Evolutionary conservation across 2,797 vertebrate species (phyloP).

Genomic region (Bryconaethiops microstoma): DNA sequence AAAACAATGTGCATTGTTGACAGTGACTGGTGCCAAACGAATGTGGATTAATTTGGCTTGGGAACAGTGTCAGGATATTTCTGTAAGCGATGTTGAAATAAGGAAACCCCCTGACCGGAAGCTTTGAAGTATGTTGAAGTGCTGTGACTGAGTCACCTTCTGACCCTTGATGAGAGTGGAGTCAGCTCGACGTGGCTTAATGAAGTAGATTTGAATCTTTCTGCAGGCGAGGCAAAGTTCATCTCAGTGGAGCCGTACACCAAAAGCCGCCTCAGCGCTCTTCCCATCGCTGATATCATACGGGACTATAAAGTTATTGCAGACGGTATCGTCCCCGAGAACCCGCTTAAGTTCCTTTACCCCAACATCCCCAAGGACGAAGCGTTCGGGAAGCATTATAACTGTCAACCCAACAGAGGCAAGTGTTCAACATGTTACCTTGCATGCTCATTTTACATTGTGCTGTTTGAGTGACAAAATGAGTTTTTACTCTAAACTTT

Average conservation of each 20-base stretch:
- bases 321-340: constrained; percentile 90
- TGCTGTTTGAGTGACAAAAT: neutral
- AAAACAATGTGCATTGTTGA: too few relatives aligned
- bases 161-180: neutral
- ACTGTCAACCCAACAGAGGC: constrained; percentile 91
- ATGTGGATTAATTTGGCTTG: too few relatives aligned
- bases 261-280: constrained; percentile 88
- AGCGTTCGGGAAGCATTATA: constrained; percentile 95
- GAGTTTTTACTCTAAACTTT: neutral
- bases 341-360: constrained; percentile 94
- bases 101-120: neutral
- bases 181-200: neutral
- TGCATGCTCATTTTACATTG: neutral
- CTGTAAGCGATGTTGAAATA: too few relatives aligned
- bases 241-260: constrained; percentile 98
- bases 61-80: neutral
- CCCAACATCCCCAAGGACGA: constrained; percentile 96
- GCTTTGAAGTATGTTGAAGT: neutral
- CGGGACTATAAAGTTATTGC: constrained; percentile 96
- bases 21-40: too few relatives aligned
- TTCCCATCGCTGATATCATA: constrained; percentile 93
- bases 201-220: neutral
- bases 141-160: neutral
- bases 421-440: constrained; percentile 21
- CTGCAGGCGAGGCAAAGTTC: constrained; percentile 87